Percentiles rank a stretch among this genome's conserved stretches.
Conservation (phyloP, 2,888 invertebrate genomes). For the Dermolepida albohirtum region DNA sequence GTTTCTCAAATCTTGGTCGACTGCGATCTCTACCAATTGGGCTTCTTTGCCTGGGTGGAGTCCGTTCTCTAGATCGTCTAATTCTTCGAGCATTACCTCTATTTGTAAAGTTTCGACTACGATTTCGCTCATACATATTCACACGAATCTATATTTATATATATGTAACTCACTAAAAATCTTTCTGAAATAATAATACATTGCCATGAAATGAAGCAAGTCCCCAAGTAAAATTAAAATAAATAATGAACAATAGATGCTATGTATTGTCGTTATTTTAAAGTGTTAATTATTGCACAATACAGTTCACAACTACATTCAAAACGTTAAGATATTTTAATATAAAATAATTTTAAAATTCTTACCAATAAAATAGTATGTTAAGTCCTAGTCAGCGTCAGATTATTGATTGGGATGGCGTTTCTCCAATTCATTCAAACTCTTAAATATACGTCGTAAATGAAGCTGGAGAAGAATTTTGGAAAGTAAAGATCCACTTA, state of each 20-base stretch:
- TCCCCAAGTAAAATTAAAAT: neutral
- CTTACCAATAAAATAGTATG: slow-evolving; percentile 4
- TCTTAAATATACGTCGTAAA: no score
- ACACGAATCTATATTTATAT: slow-evolving; percentile 29
- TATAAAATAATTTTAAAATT: neutral
- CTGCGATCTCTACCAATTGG: slow-evolving; percentile 15
- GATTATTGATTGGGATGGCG: slow-evolving; percentile 3
- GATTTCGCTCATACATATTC: slow-evolving; percentile 35
- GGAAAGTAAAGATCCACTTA: no score
- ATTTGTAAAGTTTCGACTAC: neutral
- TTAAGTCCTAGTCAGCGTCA: neutral
- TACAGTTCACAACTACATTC: slow-evolving; percentile 24
- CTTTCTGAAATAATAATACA: slow-evolving; percentile 32
- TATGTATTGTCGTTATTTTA: slow-evolving; percentile 16
- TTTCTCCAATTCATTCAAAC: no score
- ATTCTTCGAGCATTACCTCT: slow-evolving; percentile 17
- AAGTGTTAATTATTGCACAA: neutral
- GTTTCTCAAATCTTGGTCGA: slow-evolving; percentile 23
- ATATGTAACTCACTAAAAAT: slow-evolving; percentile 17
- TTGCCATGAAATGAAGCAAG: slow-evolving; percentile 1
- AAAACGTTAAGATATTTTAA: slow-evolving; percentile 5
- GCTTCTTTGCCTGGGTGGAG: slow-evolving; percentile 26
- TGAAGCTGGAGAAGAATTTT: no score
- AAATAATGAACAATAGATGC: slow-evolving; percentile 15
- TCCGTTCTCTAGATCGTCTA: slow-evolving; percentile 22